These are phyloP conservation scores for Garrulus glandarius DNA, from an alignment of 2,797 vertebrate species.

Conservation along the genomic window DNA sequence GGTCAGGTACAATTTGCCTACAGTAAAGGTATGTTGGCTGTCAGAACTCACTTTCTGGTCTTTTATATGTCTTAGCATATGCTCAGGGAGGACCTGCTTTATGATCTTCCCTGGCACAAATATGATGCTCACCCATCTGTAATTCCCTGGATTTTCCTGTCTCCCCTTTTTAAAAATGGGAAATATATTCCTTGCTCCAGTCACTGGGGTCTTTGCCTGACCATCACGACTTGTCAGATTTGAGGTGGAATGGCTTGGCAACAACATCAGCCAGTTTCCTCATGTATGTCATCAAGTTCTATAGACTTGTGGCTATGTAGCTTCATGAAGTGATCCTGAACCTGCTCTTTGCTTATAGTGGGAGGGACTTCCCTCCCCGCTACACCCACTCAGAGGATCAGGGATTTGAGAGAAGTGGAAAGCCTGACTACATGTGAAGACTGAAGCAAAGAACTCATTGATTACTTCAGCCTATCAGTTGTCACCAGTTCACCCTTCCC, in stretches of 20 bases:
- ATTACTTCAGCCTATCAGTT: not conserved
- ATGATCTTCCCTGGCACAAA: too few species aligned
- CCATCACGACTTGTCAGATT: not conserved
- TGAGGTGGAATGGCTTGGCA: not conserved
- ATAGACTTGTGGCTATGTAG: not conserved
- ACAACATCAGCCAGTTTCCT: not conserved
- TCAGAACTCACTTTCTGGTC: too few species aligned
- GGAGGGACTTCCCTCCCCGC: not conserved
- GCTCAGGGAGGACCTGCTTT: too few species aligned
- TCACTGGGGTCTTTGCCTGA: not conserved
- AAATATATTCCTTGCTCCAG: not conserved
- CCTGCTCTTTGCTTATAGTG: not conserved
- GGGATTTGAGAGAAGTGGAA: not conserved
- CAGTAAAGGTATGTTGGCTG: too few species aligned
- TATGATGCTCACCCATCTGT: too few species aligned
- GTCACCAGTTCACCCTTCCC: not conserved
- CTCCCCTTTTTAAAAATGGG: too few species aligned
- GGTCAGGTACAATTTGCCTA: too few species aligned
- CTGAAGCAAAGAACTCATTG: not conserved
- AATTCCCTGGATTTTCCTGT: too few species aligned
- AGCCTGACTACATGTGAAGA: not conserved
- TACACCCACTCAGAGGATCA: not conserved
- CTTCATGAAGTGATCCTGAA: not conserved
- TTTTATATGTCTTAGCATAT: too few species aligned
- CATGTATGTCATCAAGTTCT: not conserved